Percentiles rank a stretch among this genome's conserved stretches.
Conservation (phyloP, 2,888 invertebrate species). For the Tachina fera region DNA sequence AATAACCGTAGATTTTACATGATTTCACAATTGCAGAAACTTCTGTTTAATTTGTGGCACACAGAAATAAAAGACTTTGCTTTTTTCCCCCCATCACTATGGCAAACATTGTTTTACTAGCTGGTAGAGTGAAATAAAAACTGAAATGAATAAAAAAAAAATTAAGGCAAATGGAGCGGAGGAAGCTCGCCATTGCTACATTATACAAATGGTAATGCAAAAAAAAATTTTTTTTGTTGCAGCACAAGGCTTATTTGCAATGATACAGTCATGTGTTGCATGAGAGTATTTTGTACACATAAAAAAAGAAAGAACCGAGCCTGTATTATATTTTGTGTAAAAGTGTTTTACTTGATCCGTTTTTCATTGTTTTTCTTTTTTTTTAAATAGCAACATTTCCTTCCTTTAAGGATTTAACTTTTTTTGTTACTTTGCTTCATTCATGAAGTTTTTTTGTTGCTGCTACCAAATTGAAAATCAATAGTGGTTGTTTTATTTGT, state of each 20-base stretch:
- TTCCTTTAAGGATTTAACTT: slow-evolving; percentile 24
- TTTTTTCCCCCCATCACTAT: not conserved
- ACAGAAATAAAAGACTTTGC: slow-evolving; percentile 1
- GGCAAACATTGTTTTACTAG: slow-evolving; percentile 31
- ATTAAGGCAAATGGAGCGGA: not conserved
- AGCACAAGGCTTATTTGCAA: not conserved
- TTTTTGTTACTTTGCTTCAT: not conserved
- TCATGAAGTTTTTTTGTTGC: slow-evolving; percentile 10
- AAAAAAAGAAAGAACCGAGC: not conserved
- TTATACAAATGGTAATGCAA: not conserved
- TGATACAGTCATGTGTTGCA: slow-evolving; percentile 45
- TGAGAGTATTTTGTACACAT: slow-evolving; percentile 21
- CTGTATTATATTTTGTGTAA: slow-evolving; percentile 66
- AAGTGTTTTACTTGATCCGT: slow-evolving; percentile 62
- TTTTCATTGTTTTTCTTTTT: slow-evolving; percentile 52
- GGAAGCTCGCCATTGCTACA: slow-evolving; percentile 22
- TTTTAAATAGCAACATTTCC: slow-evolving; percentile 38
- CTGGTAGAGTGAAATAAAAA: slow-evolving; percentile 28
- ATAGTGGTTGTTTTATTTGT: slow-evolving; percentile 72
- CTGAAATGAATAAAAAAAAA: not conserved
- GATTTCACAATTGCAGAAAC: slow-evolving; percentile 25
- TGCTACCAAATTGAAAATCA: slow-evolving; percentile 78
- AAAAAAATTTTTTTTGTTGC: not conserved
- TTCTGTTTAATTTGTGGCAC: slow-evolving; percentile 49
- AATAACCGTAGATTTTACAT: not conserved